These are phyloP conservation scores for Nixonia krombeini DNA, from an alignment of 1,140 invertebrate genomes.

Conservation along the genomic window DNA sequence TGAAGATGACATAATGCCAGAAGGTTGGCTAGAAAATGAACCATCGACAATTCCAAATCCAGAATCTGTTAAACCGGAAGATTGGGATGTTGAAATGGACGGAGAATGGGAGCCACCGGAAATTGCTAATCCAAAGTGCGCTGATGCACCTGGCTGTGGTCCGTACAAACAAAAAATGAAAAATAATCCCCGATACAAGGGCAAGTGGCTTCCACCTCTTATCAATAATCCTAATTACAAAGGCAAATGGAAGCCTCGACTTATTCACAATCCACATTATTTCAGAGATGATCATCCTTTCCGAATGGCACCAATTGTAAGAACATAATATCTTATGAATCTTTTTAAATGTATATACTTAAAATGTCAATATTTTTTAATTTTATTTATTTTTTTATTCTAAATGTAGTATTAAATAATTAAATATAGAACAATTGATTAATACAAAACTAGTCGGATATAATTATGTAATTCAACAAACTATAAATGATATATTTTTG, in stretches of 20 bases:
- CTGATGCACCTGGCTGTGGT: constrained; percentile 90
- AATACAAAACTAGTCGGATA: no score
- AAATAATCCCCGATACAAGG: constrained; percentile 93
- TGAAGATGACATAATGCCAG: constrained; percentile 88
- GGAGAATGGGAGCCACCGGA: constrained; percentile 98
- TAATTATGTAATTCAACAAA: no score
- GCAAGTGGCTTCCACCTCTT: constrained; percentile 91
- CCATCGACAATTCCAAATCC: constrained; percentile 90
- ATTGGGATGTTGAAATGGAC: constrained; percentile 99
- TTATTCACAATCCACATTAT: constrained; percentile 92
- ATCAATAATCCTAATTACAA: constrained; percentile 96
- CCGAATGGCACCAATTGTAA: constrained; percentile 93
- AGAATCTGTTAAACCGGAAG: constrained; percentile 87
- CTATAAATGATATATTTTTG: no score
- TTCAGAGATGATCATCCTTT: constrained; percentile 95
- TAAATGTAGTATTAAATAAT: no score
- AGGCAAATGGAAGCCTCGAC: constrained; percentile 92
- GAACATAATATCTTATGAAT: no score
- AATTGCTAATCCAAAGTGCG: constrained; percentile 92
- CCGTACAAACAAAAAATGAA: constrained; percentile 89
- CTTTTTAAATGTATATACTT: no score
- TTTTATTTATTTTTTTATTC: no score
- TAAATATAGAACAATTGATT: no score
- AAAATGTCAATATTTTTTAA: no score
- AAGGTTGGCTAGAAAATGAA: constrained; percentile 96